Conservation (phyloP, 1,140 invertebrate genomes). For the Odontomachus brunneus region DNA sequence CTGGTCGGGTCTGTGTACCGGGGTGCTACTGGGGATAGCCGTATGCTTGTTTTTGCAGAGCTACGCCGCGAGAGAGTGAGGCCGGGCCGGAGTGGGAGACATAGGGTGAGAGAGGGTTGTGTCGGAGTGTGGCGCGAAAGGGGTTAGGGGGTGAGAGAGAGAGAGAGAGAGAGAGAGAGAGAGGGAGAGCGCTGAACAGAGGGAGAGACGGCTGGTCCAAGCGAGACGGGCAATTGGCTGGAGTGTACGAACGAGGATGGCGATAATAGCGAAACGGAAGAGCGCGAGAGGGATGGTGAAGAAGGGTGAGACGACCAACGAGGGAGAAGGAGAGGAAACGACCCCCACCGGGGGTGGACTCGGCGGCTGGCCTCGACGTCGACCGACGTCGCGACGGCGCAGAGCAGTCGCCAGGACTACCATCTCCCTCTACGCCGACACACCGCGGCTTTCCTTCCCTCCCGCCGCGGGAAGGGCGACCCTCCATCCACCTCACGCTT, state of each 20-base stretch:
- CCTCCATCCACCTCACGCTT: slow-evolving; percentile 42
- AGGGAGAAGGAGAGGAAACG: background rate
- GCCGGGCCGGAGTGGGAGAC: slow-evolving; percentile 32
- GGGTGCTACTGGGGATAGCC: slow-evolving; percentile 74
- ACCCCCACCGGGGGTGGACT: slow-evolving; percentile 31
- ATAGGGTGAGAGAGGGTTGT: slow-evolving; percentile 8
- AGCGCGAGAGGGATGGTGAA: background rate
- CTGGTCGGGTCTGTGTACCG: slow-evolving; percentile 70
- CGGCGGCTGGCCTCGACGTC: slow-evolving; percentile 60
- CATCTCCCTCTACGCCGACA: slow-evolving; percentile 60
- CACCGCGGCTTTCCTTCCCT: slow-evolving; percentile 23
- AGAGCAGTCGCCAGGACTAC: slow-evolving; percentile 64
- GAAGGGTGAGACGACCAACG: slow-evolving; percentile 1
- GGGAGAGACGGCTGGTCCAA: background rate
- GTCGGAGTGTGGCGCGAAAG: no score
- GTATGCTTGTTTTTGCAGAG: slow-evolving; percentile 76
- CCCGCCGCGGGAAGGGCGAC: slow-evolving; percentile 20
- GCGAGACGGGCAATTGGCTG: background rate
- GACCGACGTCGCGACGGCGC: slow-evolving; percentile 72
- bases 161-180: background rate
- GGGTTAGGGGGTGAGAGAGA: no score
- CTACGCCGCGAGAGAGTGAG: slow-evolving; percentile 59
- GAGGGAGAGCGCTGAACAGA: background rate
- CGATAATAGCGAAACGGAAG: slow-evolving; percentile 4
- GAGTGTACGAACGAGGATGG: slow-evolving; percentile 13